Conservation (phyloP, 2,797 vertebrate genomes). For the Pteronotus mesoamericanus region DNA sequence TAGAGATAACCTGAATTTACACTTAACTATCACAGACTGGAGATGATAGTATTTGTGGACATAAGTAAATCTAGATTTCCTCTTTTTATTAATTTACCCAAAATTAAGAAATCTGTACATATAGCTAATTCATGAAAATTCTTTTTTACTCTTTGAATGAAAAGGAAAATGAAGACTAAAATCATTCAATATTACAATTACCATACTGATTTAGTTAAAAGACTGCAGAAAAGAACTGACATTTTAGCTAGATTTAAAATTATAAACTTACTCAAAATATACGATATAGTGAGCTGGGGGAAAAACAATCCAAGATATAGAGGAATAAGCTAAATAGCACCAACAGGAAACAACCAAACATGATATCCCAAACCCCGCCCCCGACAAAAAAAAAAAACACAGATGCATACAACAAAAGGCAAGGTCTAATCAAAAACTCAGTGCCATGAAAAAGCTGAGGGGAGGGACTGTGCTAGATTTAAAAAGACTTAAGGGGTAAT, state of each 20-base stretch:
- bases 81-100: neutral
- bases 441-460: neutral
- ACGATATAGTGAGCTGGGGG: neutral
- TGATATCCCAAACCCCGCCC: neutral
- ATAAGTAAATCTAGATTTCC: neutral
- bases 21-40: neutral
- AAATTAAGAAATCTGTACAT: neutral
- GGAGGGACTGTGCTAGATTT: neutral
- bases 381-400: neutral
- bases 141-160: constrained; percentile 16
- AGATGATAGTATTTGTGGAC: neutral
- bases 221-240: neutral
- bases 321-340: neutral
- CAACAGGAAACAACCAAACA: neutral
- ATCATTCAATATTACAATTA: neutral
- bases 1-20: neutral
- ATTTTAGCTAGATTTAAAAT: neutral
- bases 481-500: neutral
- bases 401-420: neutral
- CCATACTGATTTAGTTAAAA: neutral
- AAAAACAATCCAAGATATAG: neutral
- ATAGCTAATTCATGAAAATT: neutral
- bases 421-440: neutral
- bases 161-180: neutral
- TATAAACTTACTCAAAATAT: neutral